phyloP scores from a whole-genome alignment of 1,140 invertebrate genomes.

The Centruroides sculpturatus region DNA sequence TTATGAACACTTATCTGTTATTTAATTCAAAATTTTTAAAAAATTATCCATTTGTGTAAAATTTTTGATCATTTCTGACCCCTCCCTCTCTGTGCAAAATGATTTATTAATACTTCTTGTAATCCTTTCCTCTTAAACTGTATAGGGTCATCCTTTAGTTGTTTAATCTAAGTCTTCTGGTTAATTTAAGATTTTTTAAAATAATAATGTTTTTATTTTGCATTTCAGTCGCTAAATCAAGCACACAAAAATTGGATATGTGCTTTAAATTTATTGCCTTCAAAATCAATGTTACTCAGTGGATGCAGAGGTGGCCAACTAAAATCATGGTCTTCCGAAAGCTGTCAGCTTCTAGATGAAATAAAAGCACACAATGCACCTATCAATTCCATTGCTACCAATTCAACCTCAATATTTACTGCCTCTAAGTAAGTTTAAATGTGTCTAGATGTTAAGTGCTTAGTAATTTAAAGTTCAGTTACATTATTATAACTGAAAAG shows the following conservation, averaged over 20 bases:
- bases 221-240: constrained; percentile 54
- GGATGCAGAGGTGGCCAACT: constrained; percentile 61
- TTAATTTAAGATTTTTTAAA: too few species aligned
- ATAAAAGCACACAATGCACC: constrained; percentile 53
- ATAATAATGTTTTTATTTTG: too few species aligned
- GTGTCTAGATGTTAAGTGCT: neutral
- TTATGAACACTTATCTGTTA: too few species aligned
- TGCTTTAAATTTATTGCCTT: constrained; percentile 50
- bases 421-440: constrained; percentile 40
- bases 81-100: too few species aligned
- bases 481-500: too few species aligned
- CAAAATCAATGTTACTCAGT: constrained; percentile 44
- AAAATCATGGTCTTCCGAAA: constrained; percentile 51
- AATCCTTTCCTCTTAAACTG: too few species aligned
- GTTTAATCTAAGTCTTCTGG: too few species aligned
- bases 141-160: too few species aligned
- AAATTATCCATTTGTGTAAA: too few species aligned
- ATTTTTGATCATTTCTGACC: too few species aligned
- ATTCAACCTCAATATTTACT: constrained; percentile 57
- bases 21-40: too few species aligned
- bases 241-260: constrained; percentile 83
- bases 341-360: constrained; percentile 47
- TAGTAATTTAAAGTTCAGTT: neutral
- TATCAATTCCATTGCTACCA: constrained; percentile 60
- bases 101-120: too few species aligned